Evolutionary conservation across 2,888 invertebrate species (phyloP).

Genomic region (Chymomyza amoena): DNA sequence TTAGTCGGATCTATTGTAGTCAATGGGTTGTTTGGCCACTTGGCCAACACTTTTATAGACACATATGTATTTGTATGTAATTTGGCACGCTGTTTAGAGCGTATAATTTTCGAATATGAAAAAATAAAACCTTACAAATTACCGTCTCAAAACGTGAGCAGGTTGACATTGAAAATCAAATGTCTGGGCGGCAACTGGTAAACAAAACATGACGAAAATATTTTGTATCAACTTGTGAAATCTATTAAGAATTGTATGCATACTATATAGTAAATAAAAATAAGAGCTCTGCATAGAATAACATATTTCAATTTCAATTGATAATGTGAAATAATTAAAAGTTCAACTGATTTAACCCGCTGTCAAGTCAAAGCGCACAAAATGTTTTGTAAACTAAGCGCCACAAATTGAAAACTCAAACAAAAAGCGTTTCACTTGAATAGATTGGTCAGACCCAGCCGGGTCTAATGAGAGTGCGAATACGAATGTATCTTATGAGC

Average conservation of each 20-base stretch:
- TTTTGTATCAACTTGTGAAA: neutral
- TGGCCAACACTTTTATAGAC: constrained; percentile 2
- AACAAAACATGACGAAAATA: constrained; percentile 32
- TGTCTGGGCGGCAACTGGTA: constrained; percentile 21
- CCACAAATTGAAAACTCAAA: constrained; percentile 29
- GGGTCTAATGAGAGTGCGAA: neutral
- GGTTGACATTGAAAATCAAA: constrained; percentile 62
- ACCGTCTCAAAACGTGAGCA: constrained; percentile 59
- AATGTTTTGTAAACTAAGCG: neutral
- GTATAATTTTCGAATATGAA: constrained; percentile 43
- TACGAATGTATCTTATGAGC: neutral
- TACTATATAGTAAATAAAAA: neutral
- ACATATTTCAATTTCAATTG: constrained; percentile 72
- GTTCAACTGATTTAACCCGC: constrained; percentile 60
- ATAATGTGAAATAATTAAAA: constrained; percentile 64
- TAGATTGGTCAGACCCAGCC: neutral
- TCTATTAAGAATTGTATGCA: constrained; percentile 16
- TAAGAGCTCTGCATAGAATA: constrained; percentile 27
- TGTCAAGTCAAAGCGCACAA: neutral
- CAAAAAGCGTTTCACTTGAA: constrained; percentile 44
- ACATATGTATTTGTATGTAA: constrained; percentile 18
- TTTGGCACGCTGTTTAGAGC: constrained; percentile 62
- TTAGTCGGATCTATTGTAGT: constrained; percentile 43
- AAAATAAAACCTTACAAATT: constrained; percentile 53
- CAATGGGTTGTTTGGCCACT: constrained; percentile 18